Evolutionary conservation across 2,888 invertebrate genomes (phyloP), one percentile per base, ranked within the genome.

Genomic region (Spisula subtruncata): DNA sequence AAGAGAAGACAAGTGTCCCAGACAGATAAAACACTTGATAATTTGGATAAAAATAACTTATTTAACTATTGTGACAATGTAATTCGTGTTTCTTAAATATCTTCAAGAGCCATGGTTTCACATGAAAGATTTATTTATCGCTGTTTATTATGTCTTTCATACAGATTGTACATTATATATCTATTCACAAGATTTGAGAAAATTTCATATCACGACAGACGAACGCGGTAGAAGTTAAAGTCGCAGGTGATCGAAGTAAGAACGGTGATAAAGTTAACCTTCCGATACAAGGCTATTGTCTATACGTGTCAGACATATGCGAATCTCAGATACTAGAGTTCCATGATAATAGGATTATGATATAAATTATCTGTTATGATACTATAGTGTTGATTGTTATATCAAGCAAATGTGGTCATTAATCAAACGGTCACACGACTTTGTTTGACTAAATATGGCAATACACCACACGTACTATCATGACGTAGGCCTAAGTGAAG

Each of bases 121-220:
- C 82, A 88, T 87, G 84, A 88, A 87, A 86, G 86, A 89, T 90
- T 90, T 83, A 86, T 81, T 91, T 87, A 91, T 91, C 91, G 75
- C 83, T n/a, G 41, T 89, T 84, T 85, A 86, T 81, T 81, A 82
- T 83, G 79, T 79, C 81, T 51, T 87, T 80, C 82, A 71, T 82
- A 85, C 51, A 87, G 85, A 90, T 90, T 87, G 81, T 90, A 80
- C 81, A 41, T 41, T 41, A 41, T 41, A 90, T 87, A 85, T 81
- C 54, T 66, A 25, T 46, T 20, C 56, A 79, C 18, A 80, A 89
- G 89, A 91, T 89, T 91, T 91, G 91, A 81, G 91, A 91, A 91
- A 85, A 81, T 82, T 60, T 83, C 29, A 16, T 87, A 89, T 89
- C 89, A 51, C 8, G 83, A 82, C 91, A 91, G 89, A 81, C 89